Conservation (phyloP, 2,888 invertebrate genomes). For the Folsomia manolachei region DNA sequence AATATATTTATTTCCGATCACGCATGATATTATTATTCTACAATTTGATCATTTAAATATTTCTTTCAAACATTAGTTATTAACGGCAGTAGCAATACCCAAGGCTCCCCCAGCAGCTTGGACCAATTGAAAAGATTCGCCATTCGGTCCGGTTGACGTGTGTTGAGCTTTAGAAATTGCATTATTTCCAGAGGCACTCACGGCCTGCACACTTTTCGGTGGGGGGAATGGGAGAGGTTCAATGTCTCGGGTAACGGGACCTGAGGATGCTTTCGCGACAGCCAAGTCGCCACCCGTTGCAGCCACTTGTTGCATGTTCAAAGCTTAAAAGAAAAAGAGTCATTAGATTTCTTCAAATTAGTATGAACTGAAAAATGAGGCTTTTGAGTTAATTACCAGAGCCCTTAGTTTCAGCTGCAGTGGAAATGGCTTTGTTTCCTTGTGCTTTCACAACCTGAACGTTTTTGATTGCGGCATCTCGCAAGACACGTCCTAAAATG, state of each 20-base stretch:
- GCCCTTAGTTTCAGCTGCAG: neutral
- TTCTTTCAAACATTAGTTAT: no score
- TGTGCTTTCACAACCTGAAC: slow-evolving; percentile 8
- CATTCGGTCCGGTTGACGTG: neutral
- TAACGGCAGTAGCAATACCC: neutral
- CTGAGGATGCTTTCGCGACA: slow-evolving; percentile 1
- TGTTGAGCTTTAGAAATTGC: neutral
- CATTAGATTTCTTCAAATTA: no score
- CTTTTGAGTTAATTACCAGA: no score
- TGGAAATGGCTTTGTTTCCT: neutral
- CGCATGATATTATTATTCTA: no score
- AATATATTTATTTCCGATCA: neutral
- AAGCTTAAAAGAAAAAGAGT: no score
- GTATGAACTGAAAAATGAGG: no score
- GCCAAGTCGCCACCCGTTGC: slow-evolving; percentile 8
- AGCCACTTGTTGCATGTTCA: neutral
- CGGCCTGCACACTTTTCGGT: neutral
- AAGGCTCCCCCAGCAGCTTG: neutral
- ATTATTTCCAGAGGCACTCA: neutral
- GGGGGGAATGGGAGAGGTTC: neutral
- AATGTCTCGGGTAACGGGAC: neutral
- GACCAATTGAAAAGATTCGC: neutral
- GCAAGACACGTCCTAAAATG: neutral
- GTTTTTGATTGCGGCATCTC: neutral
- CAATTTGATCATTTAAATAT: no score